Conservation (phyloP, 2,113 vertebrate species). For the Neomonachus schauinslandi region DNA sequence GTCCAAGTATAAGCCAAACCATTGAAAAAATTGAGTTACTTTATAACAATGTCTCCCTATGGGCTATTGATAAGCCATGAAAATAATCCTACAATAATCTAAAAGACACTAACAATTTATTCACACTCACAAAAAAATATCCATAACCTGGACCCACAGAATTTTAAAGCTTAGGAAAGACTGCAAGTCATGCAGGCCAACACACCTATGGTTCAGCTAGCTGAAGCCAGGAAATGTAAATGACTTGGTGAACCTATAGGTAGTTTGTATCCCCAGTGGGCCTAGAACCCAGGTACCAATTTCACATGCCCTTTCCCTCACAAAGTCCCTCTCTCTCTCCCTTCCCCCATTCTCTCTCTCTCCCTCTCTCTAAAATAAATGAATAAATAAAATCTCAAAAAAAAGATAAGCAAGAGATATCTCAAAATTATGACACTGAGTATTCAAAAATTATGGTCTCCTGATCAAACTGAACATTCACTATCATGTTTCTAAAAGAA, state of each 20-base stretch:
- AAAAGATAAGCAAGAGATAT: background rate
- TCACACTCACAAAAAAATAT: background rate
- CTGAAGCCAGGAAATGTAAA: background rate
- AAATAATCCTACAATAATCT: constrained; percentile 6
- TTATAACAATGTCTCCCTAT: background rate
- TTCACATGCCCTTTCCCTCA: background rate
- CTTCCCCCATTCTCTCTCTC: background rate
- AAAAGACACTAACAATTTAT: background rate
- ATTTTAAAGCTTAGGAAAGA: background rate
- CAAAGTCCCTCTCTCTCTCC: background rate
- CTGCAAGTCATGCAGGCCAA: background rate
- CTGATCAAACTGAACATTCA: background rate
- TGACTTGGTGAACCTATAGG: background rate
- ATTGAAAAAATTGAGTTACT: background rate
- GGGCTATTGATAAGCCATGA: background rate
- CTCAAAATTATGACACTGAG: background rate
- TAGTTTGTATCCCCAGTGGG: background rate
- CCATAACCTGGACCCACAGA: background rate
- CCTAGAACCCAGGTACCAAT: background rate
- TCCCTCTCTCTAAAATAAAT: background rate
- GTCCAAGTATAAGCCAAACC: background rate
- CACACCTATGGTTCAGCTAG: background rate
- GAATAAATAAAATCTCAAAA: background rate
- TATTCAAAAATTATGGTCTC: background rate
- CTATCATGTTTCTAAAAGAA: background rate